A percentile compares a stretch with the other conserved stretches of the same genome.
phyloP scores from a whole-genome alignment of 1,140 invertebrate species.

The Leptopilina clavipes region DNA sequence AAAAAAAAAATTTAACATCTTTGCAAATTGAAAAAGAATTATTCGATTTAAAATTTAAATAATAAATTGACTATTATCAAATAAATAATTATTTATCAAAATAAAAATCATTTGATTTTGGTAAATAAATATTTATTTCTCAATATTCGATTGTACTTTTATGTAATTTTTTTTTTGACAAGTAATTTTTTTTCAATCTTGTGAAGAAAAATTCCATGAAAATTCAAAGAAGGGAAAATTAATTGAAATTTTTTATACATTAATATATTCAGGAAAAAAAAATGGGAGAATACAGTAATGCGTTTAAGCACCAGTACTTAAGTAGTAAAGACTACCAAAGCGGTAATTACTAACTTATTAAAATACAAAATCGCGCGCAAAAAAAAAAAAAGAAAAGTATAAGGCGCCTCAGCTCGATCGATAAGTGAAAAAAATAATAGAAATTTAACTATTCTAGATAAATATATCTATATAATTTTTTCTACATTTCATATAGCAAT shows the following conservation, averaged over 20 bases:
- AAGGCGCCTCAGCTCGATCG: conserved; percentile 26
- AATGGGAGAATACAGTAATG: conserved; percentile 8
- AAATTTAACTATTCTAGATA: background rate
- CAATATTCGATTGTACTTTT: background rate
- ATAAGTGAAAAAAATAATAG: background rate
- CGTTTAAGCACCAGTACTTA: background rate
- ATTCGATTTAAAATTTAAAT: no score
- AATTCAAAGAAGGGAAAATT: background rate
- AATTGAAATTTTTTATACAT: background rate
- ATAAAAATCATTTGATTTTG: no score
- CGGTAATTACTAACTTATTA: conserved; percentile 18
- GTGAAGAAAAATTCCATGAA: no score
- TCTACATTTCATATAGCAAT: conserved; percentile 16
- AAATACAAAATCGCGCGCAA: conserved; percentile 21
- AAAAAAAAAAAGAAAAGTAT: conserved; percentile 1
- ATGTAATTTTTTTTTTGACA: background rate
- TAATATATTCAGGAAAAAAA: no score
- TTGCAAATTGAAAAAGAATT: no score
- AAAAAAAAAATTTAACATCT: background rate
- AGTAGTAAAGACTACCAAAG: conserved; percentile 17
- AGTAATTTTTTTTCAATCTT: no score
- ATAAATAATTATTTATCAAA: no score
- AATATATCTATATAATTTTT: conserved; percentile 8
- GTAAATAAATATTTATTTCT: no score
- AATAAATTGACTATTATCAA: no score